Base-by-base conservation (phyloP, 2,888 invertebrate genomes). In the Tuberolachnus salignus region DNA sequence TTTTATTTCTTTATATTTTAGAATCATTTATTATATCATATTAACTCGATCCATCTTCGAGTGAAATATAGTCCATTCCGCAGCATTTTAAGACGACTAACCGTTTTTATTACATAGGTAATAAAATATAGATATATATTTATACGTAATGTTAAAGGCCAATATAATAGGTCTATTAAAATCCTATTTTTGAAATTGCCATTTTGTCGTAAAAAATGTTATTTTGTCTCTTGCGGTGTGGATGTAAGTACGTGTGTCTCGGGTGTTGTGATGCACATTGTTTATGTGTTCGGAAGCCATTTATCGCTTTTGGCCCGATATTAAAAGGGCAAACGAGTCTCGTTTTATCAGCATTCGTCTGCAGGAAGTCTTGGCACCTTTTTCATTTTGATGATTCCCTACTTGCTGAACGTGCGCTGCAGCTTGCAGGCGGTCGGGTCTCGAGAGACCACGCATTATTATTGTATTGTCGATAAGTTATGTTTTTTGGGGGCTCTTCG, bases 291-390 rank as follows among this genome's bases (percentile, higher is more conserved):
- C 26, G n/a, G 19, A 75, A 57, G 49, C 49, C 59, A 78, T 78
- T 69, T 78, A 78, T 78, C 51, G 78, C 59, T 69, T 64, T 78
- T 78, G 59, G 57, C 69, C 59, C 10, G 34, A 49, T 78, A 59
- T 78, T 69, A 78, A 78, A 78, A 59, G 67, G 49, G 57, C 42
- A 49, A 78, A 78, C 19, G 51, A 78, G 59, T 78, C 34, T 34
- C 78, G 59, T 78, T 78, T 78, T 78, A 78, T 78, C 78, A 69
- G 46, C 49, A 64, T 21, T 67, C 78, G 75, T 75, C 21, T 34
- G 34, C 34, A 34, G 59, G 21, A 59, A 49, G 42, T 49, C 49
- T 78, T 78, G 78, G 78, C 78, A 78, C 55, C 59, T 57, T 34
- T 69, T 69, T 49, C 49, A 51, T 1, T 59, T 69, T n/a, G 59